Evolutionary conservation across 1,140 invertebrate species (phyloP), one percentile per base, ranked within the genome.

Genomic region (Hesperophylax magnus): DNA sequence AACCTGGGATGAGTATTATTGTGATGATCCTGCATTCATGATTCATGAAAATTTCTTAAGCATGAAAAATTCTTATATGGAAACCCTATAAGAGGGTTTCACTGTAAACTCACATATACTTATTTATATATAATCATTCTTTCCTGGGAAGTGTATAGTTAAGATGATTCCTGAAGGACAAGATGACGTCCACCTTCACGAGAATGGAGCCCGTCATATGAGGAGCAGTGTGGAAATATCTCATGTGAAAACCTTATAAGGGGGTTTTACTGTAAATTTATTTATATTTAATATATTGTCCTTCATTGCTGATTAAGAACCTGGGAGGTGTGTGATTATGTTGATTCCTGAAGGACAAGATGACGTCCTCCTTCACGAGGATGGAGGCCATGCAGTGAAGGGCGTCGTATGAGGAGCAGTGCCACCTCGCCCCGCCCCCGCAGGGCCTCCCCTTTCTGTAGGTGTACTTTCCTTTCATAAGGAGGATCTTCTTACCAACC

Each of bases 241-340:
- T 27, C 5, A 2, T 14, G 39, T 1, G 39, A 14, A 14, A 47
- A 47, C 39, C 39, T 14, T 47, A 1, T 14, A 47, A 47, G 39
- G 1, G 11, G 11, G 39, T 47, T 47, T 47, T 47, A 47, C 11
- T 47, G 11, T 47, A 14, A 47, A 14, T 1, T 47, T 47, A 47
- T 47, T 47, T 47, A 3, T 47, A 47, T 11, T 47, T 47, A 47
- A 47, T 47, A 3, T 47, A 47, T 14, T 47, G 39, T 47, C 39
- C 39, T 47, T 47, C 39, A 14, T 14, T 47, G 39, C 9, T 47
- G 11, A 47, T 47, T 47, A 47, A 0, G 39, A 58, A 58, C n/a
- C 20, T 58, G 5, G 76, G 76, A 65, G 76, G 31, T 77, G 4
- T 17, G 27, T 77, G 75, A 67, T 78, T 78, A 31, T 78, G 76